A percentile compares a stretch with the other conserved stretches of the same genome.
These are phyloP conservation scores for Anguilla megastoma DNA, from an alignment of 2,797 vertebrate species.

Conservation along the genomic window DNA sequence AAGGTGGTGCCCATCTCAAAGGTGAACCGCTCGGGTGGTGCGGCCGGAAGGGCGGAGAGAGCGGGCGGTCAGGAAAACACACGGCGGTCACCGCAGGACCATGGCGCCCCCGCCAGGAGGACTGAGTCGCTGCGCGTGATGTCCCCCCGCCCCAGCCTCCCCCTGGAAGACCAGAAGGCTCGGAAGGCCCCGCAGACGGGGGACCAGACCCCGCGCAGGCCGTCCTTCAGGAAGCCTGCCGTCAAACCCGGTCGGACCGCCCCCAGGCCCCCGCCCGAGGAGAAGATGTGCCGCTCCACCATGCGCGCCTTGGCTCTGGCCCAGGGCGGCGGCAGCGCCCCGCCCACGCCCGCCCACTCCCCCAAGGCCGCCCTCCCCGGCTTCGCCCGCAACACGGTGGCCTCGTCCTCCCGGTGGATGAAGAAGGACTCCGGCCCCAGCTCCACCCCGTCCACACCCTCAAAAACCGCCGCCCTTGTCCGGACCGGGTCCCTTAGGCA, in stretches of 20 bases:
- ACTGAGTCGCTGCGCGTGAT: conserved; percentile 60
- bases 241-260: conserved; percentile 67
- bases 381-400: conserved; percentile 82
- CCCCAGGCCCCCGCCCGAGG: conserved; percentile 69
- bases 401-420: conserved; percentile 79
- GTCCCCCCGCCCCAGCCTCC: conserved; percentile 60
- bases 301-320: conserved; percentile 52
- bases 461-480: conserved; percentile 32
- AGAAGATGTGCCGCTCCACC: conserved; percentile 77
- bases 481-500: conserved; percentile 70
- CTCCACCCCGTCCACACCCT: conserved; percentile 15
- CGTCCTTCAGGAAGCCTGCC: conserved; percentile 64
- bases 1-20: conserved; percentile 83
- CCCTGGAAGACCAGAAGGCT: conserved; percentile 65
- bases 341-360: conserved; percentile 51
- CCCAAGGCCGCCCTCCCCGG: conserved; percentile 60
- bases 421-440: conserved; percentile 42
- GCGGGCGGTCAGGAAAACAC: conserved; percentile 45
- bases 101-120: conserved; percentile 58
- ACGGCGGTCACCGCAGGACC: conserved; percentile 45
- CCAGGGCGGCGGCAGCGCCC: conserved; percentile 53
- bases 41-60: conserved; percentile 61
- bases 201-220: conserved; percentile 50
- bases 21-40: conserved; percentile 50
- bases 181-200: conserved; percentile 61